Evolutionary conservation across 2,113 vertebrate genomes (phyloP).

Genomic region (Larimichthys crocea): DNA sequence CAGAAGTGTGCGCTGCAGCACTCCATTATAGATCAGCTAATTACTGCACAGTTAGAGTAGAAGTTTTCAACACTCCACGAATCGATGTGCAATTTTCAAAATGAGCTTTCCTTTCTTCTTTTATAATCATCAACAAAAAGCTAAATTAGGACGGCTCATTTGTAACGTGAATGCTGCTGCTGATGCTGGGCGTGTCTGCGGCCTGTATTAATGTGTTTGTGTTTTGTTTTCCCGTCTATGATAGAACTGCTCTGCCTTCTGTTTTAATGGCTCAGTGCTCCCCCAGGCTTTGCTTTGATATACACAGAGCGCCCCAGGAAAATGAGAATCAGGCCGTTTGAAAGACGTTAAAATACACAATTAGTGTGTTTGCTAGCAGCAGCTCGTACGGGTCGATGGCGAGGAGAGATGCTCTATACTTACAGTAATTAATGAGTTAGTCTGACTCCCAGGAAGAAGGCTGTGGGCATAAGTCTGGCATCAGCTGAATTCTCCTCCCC

Average conservation of each 20-base stretch:
- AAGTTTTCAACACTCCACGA: conserved; percentile 21
- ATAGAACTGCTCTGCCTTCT: conserved; percentile 42
- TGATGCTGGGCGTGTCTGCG: conserved; percentile 16
- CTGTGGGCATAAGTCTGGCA: too few relatives aligned
- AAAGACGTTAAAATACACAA: conserved; percentile 23
- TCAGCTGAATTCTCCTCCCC: too few relatives aligned
- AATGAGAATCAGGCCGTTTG: conserved; percentile 11
- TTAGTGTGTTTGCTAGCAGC: conserved; percentile 30
- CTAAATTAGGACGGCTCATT: conserved; percentile 36
- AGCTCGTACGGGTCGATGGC: neutral
- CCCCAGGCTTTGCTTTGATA: conserved; percentile 51
- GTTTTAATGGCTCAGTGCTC: conserved; percentile 42
- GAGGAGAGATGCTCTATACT: conserved; percentile 3
- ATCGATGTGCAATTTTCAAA: conserved; percentile 25
- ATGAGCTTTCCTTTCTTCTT: neutral
- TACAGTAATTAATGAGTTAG: conserved; percentile 21
- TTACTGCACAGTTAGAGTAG: conserved; percentile 9
- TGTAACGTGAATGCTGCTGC: conserved; percentile 19
- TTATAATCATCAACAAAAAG: neutral
- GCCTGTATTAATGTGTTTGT: conserved; percentile 30
- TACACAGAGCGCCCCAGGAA: conserved; percentile 6
- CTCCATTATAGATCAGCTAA: conserved; percentile 11
- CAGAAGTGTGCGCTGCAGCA: neutral
- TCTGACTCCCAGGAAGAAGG: too few relatives aligned
- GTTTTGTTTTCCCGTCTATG: conserved; percentile 29